Percentiles rank a stretch among this genome's conserved stretches.
These are phyloP conservation scores for Tupaia chinensis DNA, from an alignment of 2,113 vertebrate species.

Conservation along the genomic window DNA sequence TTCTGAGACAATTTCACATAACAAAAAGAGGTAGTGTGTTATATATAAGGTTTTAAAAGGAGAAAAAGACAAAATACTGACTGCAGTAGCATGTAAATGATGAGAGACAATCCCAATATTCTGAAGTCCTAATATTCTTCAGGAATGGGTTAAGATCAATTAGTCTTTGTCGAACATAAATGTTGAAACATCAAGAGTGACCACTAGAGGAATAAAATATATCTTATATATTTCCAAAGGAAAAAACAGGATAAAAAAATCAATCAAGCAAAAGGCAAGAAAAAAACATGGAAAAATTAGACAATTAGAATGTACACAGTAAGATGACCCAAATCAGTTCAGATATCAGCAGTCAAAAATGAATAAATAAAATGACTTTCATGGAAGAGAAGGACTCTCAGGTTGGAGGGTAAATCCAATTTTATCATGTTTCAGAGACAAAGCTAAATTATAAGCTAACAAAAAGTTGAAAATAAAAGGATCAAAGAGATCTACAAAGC, in stretches of 20 bases:
- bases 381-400: background rate
- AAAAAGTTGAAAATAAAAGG: background rate
- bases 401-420: background rate
- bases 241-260: background rate
- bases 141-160: background rate
- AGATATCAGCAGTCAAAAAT: background rate
- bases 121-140: background rate
- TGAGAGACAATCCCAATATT: background rate
- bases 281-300: background rate
- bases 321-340: background rate
- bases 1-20: background rate
- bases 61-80: background rate
- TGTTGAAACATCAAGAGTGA: conserved; percentile 23
- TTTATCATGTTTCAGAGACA: background rate
- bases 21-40: background rate
- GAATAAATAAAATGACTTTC: background rate
- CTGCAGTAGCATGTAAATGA: background rate
- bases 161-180: background rate
- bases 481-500: background rate
- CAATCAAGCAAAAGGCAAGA: background rate
- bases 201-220: background rate
- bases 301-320: background rate
- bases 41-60: background rate
- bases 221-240: background rate
- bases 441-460: background rate